A percentile compares a stretch with the other conserved stretches of the same genome.
phyloP scores from a whole-genome alignment of 2,888 invertebrate genomes.

The Trichogramma evanescens region DNA sequence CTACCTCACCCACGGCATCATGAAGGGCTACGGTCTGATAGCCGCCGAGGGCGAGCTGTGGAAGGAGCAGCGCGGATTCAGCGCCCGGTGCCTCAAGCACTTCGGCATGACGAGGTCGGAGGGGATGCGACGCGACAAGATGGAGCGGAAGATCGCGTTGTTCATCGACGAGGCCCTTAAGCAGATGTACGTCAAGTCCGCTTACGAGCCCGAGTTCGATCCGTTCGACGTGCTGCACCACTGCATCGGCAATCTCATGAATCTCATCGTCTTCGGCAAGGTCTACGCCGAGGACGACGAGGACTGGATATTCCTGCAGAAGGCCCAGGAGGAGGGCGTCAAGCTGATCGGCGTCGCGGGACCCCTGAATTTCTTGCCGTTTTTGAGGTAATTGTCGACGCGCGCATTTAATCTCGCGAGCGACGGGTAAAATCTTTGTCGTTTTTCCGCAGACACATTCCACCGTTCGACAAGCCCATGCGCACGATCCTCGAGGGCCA shows the following conservation, averaged over 20 bases:
- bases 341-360: slow-evolving; percentile 77
- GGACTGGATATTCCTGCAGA: slow-evolving; percentile 70
- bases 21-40: slow-evolving; percentile 78
- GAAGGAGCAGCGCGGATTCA: slow-evolving; percentile 75
- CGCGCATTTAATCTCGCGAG: neutral
- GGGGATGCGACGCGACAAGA: slow-evolving; percentile 54
- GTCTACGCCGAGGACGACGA: slow-evolving; percentile 62
- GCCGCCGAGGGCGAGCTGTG: slow-evolving; percentile 75
- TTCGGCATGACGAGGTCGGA: slow-evolving; percentile 64
- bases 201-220: slow-evolving; percentile 44
- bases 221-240: slow-evolving; percentile 57
- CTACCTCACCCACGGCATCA: slow-evolving; percentile 77
- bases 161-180: slow-evolving; percentile 58
- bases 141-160: slow-evolving; percentile 60
- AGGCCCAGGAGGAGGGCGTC: slow-evolving; percentile 76
- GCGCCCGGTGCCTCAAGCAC: slow-evolving; percentile 64
- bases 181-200: slow-evolving; percentile 40
- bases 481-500: slow-evolving; percentile 63
- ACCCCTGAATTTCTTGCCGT: slow-evolving; percentile 76
- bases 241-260: slow-evolving; percentile 69
- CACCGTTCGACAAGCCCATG: slow-evolving; percentile 60
- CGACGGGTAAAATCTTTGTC: neutral
- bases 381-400: slow-evolving; percentile 58
- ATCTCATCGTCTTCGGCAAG: slow-evolving; percentile 70
- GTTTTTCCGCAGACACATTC: slow-evolving; percentile 51